These are phyloP conservation scores for Sandelia bainsii DNA, from an alignment of 2,797 vertebrate species.

Conservation along the genomic window DNA sequence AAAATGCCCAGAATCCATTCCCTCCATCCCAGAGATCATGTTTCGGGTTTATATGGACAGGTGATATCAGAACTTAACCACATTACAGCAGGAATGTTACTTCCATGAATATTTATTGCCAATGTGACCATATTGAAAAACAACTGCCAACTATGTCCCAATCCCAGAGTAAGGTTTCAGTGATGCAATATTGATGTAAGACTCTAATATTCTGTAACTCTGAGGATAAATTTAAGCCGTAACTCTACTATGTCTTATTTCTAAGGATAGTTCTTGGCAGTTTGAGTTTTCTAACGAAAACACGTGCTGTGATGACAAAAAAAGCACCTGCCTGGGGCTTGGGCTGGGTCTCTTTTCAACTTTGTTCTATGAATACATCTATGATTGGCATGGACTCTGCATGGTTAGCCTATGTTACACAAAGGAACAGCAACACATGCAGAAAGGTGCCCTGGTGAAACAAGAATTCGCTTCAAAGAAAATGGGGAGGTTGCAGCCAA, in stretches of 20 bases:
- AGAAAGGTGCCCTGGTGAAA: conserved; percentile 7
- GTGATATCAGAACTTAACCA: background rate
- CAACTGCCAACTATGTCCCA: background rate
- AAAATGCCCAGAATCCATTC: background rate
- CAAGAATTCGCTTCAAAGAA: conserved; percentile 5
- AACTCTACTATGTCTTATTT: background rate
- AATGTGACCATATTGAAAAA: conserved; percentile 12
- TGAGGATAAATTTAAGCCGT: background rate
- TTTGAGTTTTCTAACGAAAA: background rate
- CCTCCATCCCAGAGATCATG: background rate
- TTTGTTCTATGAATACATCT: conserved; percentile 26
- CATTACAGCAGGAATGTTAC: background rate
- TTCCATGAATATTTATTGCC: conserved; percentile 21
- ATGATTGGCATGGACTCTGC: background rate
- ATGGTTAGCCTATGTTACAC: background rate
- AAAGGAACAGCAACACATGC: background rate
- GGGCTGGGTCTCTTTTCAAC: conserved; percentile 22
- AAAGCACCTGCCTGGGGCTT: conserved; percentile 10
- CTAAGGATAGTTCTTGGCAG: conserved; percentile 4
- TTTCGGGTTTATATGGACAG: background rate
- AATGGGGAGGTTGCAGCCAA: conserved; percentile 11
- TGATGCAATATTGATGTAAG: conserved; percentile 49
- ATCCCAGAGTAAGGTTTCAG: conserved; percentile 2
- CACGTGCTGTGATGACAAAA: background rate
- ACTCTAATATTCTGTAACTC: conserved; percentile 24